Evolutionary conservation across 2,888 invertebrate species (phyloP).

Genomic region (Antheraea yamamai): DNA sequence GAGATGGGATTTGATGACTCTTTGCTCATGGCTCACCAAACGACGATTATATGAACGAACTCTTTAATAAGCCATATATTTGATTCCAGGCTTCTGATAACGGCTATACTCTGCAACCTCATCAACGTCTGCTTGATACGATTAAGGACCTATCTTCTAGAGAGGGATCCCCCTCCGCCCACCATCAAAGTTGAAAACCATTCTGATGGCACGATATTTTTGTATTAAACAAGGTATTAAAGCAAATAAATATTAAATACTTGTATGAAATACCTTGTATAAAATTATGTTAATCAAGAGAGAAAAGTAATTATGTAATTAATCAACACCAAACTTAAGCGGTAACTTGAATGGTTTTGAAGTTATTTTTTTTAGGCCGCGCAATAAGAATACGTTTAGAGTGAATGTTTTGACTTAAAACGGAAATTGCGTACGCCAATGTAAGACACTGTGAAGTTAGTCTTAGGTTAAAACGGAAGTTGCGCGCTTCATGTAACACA

Average conservation of each 20-base stretch:
- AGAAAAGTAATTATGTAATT: not conserved
- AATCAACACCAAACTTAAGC: not conserved
- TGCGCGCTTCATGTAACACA: too few species aligned
- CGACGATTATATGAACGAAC: too few species aligned
- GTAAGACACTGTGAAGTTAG: too few species aligned
- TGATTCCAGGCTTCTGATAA: slow-evolving; percentile 63
- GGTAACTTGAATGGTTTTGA: not conserved
- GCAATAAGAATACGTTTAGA: too few species aligned
- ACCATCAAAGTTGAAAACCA: slow-evolving; percentile 74
- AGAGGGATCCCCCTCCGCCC: slow-evolving; percentile 70
- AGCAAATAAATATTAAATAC: not conserved
- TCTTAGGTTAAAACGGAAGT: too few species aligned
- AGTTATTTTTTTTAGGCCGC: too few species aligned
- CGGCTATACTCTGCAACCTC: slow-evolving; percentile 56
- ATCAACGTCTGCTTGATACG: slow-evolving; percentile 55
- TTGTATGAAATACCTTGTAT: not conserved
- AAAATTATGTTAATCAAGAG: not conserved
- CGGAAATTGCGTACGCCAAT: too few species aligned
- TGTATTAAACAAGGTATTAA: slow-evolving; percentile 52
- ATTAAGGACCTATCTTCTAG: slow-evolving; percentile 59
- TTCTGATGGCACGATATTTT: slow-evolving; percentile 74
- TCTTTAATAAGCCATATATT: not conserved
- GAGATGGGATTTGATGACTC: too few species aligned
- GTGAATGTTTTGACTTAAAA: too few species aligned
- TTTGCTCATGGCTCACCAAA: too few species aligned